Evolutionary conservation across 2,113 vertebrate species (phyloP).

Genomic region (Apodemus sylvaticus): DNA sequence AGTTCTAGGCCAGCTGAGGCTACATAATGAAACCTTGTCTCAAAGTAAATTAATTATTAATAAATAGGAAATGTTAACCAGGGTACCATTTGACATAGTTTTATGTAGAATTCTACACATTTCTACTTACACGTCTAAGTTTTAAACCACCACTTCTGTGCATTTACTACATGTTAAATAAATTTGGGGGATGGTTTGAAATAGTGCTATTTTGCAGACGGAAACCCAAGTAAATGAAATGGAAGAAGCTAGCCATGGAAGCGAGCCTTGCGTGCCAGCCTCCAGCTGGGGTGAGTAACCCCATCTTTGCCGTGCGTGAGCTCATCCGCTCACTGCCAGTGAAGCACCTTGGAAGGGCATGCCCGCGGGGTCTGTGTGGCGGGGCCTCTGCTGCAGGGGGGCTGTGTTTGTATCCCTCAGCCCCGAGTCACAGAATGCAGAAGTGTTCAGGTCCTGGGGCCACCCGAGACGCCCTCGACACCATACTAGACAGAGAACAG

Average conservation of each 20-base stretch:
- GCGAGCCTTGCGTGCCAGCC: neutral
- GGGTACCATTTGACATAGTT: neutral
- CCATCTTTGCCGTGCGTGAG: accelerated
- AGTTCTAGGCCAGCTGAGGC: neutral
- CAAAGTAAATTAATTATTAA: neutral
- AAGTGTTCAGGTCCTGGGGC: neutral
- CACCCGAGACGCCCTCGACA: neutral
- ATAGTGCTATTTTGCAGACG: neutral
- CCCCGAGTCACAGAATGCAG: neutral
- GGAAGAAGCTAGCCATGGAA: neutral
- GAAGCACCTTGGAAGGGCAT: neutral
- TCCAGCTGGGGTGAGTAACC: neutral
- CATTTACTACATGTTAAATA: neutral
- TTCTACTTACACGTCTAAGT: neutral
- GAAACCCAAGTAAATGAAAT: neutral
- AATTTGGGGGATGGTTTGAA: neutral
- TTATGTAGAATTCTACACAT: neutral
- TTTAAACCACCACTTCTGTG: too few relatives aligned
- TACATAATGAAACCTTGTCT: neutral
- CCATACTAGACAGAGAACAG: too few relatives aligned
- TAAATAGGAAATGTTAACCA: neutral
- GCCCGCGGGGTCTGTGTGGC: neutral
- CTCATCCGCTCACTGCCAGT: neutral
- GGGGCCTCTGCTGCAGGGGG: neutral
- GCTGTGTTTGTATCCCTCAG: neutral